Evolutionary conservation across 1,140 invertebrate genomes (phyloP).

Genomic region (Drosophila parvula): DNA sequence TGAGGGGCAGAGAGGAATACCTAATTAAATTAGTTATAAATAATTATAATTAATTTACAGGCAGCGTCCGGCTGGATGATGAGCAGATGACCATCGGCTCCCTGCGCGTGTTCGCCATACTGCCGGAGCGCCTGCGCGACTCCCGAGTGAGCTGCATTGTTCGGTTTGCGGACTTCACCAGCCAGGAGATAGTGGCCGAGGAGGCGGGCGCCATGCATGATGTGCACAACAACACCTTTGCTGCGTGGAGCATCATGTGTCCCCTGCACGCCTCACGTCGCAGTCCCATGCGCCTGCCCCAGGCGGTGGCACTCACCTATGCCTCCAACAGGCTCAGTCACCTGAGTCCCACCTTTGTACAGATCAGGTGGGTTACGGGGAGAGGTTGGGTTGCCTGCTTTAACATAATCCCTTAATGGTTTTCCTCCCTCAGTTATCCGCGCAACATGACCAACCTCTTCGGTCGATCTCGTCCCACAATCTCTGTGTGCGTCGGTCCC

Average conservation of each 20-base stretch:
- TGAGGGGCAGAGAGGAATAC: neutral
- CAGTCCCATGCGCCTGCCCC: slow-evolving; percentile 55
- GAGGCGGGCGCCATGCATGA: slow-evolving; percentile 72
- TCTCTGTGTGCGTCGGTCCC: slow-evolving; percentile 88
- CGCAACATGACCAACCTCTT: slow-evolving; percentile 72
- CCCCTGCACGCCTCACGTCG: slow-evolving; percentile 55
- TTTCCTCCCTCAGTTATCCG: slow-evolving; percentile 70
- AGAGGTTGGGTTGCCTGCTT: neutral
- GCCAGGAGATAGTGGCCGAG: slow-evolving; percentile 62
- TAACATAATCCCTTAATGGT: slow-evolving; percentile 52
- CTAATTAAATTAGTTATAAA: neutral
- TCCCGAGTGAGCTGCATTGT: slow-evolving; percentile 68
- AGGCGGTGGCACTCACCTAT: slow-evolving; percentile 71
- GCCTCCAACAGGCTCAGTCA: slow-evolving; percentile 68
- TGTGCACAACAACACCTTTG: slow-evolving; percentile 73
- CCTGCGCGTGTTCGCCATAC: slow-evolving; percentile 71
- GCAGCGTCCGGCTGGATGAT: slow-evolving; percentile 53
- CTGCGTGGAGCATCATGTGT: slow-evolving; percentile 77
- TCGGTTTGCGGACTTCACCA: slow-evolving; percentile 63
- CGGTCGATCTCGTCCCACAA: slow-evolving; percentile 47
- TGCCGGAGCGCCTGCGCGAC: slow-evolving; percentile 63
- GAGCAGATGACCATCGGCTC: slow-evolving; percentile 65
- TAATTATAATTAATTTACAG: slow-evolving; percentile 23
- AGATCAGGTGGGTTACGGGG: slow-evolving; percentile 75
- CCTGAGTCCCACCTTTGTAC: slow-evolving; percentile 70